Evolutionary conservation across 2,797 vertebrate genomes (phyloP).

Genomic region (Podargus strigoides): DNA sequence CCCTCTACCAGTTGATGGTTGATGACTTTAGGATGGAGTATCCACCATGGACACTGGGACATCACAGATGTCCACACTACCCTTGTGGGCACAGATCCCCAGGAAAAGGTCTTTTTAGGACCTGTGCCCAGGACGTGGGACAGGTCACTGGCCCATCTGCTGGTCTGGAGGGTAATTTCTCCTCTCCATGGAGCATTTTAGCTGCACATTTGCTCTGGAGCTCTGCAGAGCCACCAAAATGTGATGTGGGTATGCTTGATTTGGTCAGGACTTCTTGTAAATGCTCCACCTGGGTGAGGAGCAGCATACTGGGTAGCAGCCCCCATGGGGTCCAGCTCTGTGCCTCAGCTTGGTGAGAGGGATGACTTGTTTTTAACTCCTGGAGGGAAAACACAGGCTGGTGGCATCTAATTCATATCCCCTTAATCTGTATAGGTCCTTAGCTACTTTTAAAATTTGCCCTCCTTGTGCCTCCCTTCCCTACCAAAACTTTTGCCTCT

Average conservation of each 20-base stretch:
- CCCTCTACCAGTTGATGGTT: neutral
- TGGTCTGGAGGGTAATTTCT: neutral
- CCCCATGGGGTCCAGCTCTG: accelerated
- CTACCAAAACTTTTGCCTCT: neutral
- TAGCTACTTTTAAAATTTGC: neutral
- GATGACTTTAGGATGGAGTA: neutral
- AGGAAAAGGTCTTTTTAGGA: neutral
- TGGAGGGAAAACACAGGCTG: neutral
- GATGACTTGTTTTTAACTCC: neutral
- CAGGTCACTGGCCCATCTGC: neutral
- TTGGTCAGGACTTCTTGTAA: neutral
- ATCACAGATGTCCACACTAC: neutral
- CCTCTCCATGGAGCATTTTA: neutral
- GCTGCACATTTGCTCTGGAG: neutral
- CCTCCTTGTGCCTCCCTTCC: neutral
- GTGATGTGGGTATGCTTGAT: accelerated
- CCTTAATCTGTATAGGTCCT: neutral
- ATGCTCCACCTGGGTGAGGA: neutral
- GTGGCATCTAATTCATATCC: neutral
- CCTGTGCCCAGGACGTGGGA: too few relatives aligned
- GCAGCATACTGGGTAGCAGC: neutral
- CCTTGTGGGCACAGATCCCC: neutral
- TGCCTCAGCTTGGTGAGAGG: neutral
- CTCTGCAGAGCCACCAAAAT: neutral
- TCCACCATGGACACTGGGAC: neutral